phyloP scores from a whole-genome alignment of 2,113 vertebrate species.

The Etheostoma cragini region DNA sequence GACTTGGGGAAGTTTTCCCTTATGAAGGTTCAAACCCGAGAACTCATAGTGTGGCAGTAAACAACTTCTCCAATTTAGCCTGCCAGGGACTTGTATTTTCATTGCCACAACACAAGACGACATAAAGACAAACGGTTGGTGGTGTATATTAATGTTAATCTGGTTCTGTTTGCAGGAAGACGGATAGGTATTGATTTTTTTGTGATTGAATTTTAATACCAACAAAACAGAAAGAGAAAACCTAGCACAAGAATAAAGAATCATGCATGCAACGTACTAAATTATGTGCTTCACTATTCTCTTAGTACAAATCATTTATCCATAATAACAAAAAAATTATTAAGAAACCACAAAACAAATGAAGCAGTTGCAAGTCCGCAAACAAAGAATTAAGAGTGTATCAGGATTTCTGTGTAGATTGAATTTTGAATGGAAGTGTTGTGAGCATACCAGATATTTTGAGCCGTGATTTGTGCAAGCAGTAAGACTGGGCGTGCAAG shows the following conservation, averaged over 20 bases:
- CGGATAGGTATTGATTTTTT: neutral
- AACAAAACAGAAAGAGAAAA: neutral
- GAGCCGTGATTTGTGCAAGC: neutral
- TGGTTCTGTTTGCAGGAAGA: conserved; percentile 1
- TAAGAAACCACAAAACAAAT: neutral
- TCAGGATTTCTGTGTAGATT: neutral
- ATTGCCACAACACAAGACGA: neutral
- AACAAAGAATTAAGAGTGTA: neutral
- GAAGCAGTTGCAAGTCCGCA: neutral
- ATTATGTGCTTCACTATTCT: neutral
- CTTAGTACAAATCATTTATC: neutral
- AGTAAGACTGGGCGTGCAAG: neutral
- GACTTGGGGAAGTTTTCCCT: conserved; percentile 9
- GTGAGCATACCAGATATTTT: neutral
- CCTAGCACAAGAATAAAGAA: neutral
- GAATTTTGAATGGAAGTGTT: neutral
- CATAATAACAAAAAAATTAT: neutral
- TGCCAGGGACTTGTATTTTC: neutral
- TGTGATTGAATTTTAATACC: conserved; percentile 6
- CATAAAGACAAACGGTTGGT: neutral
- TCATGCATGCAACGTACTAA: neutral
- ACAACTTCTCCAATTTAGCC: neutral
- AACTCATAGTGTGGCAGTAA: conserved; percentile 7
- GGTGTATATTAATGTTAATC: conserved; percentile 10
- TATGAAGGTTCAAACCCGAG: neutral